phyloP scores from a whole-genome alignment of 2,888 invertebrate genomes.

The Byasa hedistus region DNA sequence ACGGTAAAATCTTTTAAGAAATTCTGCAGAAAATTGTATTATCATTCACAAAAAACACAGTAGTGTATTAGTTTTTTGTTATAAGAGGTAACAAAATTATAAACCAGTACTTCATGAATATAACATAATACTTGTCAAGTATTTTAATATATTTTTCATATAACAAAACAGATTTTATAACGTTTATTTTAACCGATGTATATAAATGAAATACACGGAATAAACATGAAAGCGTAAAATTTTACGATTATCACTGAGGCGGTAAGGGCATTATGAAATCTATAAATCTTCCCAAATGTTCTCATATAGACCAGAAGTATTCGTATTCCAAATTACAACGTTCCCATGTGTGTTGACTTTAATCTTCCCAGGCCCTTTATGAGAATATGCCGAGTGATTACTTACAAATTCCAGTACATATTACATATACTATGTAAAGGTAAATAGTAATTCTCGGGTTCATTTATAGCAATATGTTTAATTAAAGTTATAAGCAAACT shows the following conservation, averaged over 20 bases:
- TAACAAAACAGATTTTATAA: background rate
- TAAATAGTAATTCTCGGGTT: background rate
- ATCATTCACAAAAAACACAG: background rate
- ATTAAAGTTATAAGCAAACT: too few relatives aligned
- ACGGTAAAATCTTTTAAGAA: background rate
- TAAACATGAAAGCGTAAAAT: slow-evolving; percentile 20
- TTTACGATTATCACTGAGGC: slow-evolving; percentile 25
- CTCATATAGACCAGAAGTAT: slow-evolving; percentile 58
- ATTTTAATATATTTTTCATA: background rate
- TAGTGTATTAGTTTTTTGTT: background rate
- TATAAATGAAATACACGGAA: slow-evolving; percentile 5
- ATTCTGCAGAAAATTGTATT: background rate
- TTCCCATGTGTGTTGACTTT: slow-evolving; percentile 27
- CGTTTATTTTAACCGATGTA: background rate
- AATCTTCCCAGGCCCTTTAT: slow-evolving; percentile 26
- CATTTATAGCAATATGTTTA: too few relatives aligned
- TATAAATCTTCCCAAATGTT: slow-evolving; percentile 62
- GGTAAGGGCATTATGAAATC: slow-evolving; percentile 56
- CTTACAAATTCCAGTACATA: slow-evolving; percentile 19
- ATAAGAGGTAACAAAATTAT: background rate
- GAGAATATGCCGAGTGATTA: slow-evolving; percentile 19
- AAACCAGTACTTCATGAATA: background rate
- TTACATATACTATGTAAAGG: background rate
- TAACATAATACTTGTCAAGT: background rate
- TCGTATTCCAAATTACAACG: slow-evolving; percentile 54